Base-by-base conservation (phyloP, 2,113 vertebrate genomes). In the Chlorodrepanis virens region DNA sequence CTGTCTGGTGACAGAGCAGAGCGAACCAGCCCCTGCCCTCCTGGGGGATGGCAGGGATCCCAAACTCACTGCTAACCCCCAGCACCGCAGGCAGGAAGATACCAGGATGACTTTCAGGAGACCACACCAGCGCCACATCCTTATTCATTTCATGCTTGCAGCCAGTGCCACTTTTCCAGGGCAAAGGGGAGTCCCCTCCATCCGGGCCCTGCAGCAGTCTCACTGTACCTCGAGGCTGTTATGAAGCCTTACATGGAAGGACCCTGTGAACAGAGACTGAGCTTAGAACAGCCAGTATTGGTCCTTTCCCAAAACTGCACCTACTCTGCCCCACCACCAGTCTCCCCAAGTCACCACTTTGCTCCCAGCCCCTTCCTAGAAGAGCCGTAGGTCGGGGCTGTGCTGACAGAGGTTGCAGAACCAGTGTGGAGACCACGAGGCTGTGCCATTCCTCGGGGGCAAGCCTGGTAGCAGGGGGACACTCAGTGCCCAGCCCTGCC, bases 351-450 rank as follows among this genome's bases (percentile, higher is more conserved):
- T 47, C 69, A 75, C 27, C n/a, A 37, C 45, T 56, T 11, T 0
- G 4, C 19, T 56, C 13, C 49, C 75, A 83, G 39, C 10, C 40
- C 47, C n/a, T 83, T 80, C 27, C 59, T 59, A 49, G 50, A 74
- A 22, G 16, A 94, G 50, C 63, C 35, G 6, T 8, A 65, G 6
- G 50, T 86, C 18, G 13, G 80, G 63, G 53, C 14, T 5, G 1
- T 33, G 31, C 20, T 17, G 60, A n/a, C 59, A 92, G 45, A 67
- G 64, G 53, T 29, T 22, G 1, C 25, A 57, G 63, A 83, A 11
- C 19, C 33, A 12, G 14, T 2, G 5, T 22, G 49, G 68, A 45
- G 21, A 37, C 19, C 44, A 61, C 0, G 0, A 50, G n/a, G 69
- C 72, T 70, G 40, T 39, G n/a, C 24, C 5, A 0, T 28, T 77